Conservation (phyloP, 2,797 vertebrate species). For the Thunnus albacares region DNA sequence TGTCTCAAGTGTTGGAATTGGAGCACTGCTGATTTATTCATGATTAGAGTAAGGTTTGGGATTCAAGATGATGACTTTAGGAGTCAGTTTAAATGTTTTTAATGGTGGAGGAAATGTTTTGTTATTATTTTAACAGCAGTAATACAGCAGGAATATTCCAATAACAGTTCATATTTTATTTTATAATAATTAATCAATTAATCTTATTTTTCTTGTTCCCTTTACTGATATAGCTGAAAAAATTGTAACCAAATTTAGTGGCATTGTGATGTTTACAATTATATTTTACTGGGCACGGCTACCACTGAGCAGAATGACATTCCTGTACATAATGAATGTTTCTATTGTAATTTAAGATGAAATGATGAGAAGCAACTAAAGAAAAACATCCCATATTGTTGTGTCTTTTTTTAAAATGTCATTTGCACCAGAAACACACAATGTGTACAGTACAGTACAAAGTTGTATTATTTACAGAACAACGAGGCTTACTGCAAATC, state of each 20-base stretch:
- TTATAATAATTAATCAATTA: constrained; percentile 33
- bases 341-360: constrained; percentile 82
- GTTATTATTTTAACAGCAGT: constrained; percentile 44
- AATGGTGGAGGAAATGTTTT: constrained; percentile 69
- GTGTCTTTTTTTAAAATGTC: constrained; percentile 33
- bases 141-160: constrained; percentile 30
- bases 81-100: constrained; percentile 60
- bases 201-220: constrained; percentile 17
- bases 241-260: constrained; percentile 60
- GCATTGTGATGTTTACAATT: constrained; percentile 71
- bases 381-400: constrained; percentile 40
- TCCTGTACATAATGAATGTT: constrained; percentile 81
- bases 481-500: constrained; percentile 5
- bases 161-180: constrained; percentile 39
- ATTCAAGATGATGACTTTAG: constrained; percentile 48
- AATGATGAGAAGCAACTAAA: constrained; percentile 68
- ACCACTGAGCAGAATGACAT: constrained; percentile 72
- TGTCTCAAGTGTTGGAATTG: constrained; percentile 67
- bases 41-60: constrained; percentile 60
- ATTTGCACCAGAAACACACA: constrained; percentile 22
- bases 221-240: constrained; percentile 41
- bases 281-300: constrained; percentile 69
- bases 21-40: constrained; percentile 71
- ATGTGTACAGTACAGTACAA: constrained; percentile 5
- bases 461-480: constrained; percentile 8